Base-by-base conservation (phyloP, 2,113 vertebrate species). In the Alligator sinensis region DNA sequence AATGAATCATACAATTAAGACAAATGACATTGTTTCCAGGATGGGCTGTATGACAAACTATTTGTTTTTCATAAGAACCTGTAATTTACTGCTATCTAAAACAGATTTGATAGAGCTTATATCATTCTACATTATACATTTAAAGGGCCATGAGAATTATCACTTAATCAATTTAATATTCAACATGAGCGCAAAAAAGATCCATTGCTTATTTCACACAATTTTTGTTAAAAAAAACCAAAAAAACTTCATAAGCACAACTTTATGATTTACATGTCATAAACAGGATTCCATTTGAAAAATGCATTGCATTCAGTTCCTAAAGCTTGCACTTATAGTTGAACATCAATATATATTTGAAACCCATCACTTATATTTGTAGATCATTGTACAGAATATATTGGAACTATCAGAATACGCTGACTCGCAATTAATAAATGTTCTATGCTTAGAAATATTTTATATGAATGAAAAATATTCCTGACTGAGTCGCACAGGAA, bases 201-300 rank as follows among this genome's bases (percentile, higher is more conserved):
- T 70, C 24, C 66, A 79, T 14, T 64, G 87, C 85, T 57, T 92
- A 38, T 11, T 88, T 62, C 87, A 70, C 11, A 68, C 4, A 54
- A 80, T 60, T 47, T 28, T 77, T 87, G 86, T 89, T 83, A 74
- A 68, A 81, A 38, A 16, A 38, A 47, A 9, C 7, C 47, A 79
- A 38, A 16, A 38, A 47, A 47, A 47, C 47, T 47, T 47, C 66
- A 92, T 9, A 87, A 68, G 28, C 7, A 28, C 6, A 94, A 93
- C 90, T 87, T 77, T n/a, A 95, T 88, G 78, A 85, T 89, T 90
- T 94, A 68, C 72, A 84, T 84, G 75, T 91, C 95, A 96, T 78
- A 91, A 91, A 58, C 3, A 91, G 82, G 47, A 22, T 22, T 6
- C 70, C 12, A 25, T 22, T 6, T 74, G 70, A 22, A 74, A 47